These are phyloP conservation scores for Myotis pilosus DNA, from an alignment of 2,797 vertebrate species.

Conservation along the genomic window DNA sequence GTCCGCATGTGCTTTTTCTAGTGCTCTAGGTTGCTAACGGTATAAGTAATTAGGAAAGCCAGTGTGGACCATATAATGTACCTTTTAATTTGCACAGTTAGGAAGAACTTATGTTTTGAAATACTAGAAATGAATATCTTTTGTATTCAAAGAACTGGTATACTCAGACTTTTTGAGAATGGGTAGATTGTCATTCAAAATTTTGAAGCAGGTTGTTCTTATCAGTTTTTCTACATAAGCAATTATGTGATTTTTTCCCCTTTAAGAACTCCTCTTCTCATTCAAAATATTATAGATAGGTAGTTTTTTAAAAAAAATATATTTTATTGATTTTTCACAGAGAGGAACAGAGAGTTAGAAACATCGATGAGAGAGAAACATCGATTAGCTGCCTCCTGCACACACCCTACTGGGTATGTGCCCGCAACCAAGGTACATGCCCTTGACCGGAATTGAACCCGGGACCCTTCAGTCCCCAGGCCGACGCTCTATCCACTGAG, in stretches of 20 bases:
- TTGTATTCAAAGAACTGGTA: background rate
- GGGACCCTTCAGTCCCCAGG: no score
- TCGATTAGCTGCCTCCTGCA: no score
- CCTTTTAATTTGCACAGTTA: background rate
- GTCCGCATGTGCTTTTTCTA: background rate
- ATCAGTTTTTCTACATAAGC: conserved; percentile 16
- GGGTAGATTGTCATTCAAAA: background rate
- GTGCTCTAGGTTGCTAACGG: background rate
- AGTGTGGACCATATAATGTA: background rate
- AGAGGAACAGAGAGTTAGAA: no score
- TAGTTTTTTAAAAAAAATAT: background rate
- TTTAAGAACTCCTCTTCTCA: background rate
- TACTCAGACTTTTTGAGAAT: conserved; percentile 1
- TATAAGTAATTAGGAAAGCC: background rate
- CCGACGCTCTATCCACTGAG: no score
- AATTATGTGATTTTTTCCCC: background rate
- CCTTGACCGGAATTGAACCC: no score
- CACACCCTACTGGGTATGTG: no score
- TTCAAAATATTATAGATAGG: conserved; percentile 14
- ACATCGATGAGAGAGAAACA: no score
- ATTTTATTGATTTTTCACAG: no score
- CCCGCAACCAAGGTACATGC: no score
- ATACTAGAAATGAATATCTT: background rate
- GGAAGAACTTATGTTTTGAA: conserved; percentile 32
- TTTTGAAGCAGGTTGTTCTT: conserved; percentile 21